Conservation (phyloP, 2,113 vertebrate genomes). For the Thalassoma bifasciatum region DNA sequence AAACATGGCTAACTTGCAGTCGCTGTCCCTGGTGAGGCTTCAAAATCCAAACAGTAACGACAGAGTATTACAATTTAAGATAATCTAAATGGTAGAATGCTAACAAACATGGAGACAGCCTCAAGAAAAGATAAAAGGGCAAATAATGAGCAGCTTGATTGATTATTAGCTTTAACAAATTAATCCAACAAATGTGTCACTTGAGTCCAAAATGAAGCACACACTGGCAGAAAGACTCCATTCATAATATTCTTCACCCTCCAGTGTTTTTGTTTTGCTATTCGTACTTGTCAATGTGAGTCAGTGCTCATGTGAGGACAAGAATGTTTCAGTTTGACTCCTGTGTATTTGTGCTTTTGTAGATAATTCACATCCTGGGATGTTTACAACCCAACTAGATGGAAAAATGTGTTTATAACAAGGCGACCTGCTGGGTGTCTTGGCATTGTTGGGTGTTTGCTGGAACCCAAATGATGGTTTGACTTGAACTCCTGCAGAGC, state of each 20-base stretch:
- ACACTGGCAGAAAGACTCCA: neutral
- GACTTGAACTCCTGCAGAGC: conserved; percentile 40
- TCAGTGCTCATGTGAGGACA: neutral
- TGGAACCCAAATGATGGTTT: conserved; percentile 1
- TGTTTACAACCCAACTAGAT: neutral
- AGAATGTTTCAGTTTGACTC: conserved; percentile 17
- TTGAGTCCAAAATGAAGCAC: too few relatives aligned
- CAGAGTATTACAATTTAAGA: too few relatives aligned
- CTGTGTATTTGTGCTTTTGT: neutral
- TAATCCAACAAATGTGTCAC: too few relatives aligned
- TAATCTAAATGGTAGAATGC: too few relatives aligned
- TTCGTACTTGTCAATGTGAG: neutral
- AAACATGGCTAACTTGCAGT: too few relatives aligned
- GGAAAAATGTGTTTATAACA: conserved; percentile 14
- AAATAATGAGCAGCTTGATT: too few relatives aligned
- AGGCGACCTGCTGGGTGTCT: conserved; percentile 31
- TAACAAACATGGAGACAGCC: too few relatives aligned
- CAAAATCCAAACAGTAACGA: too few relatives aligned
- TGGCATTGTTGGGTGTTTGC: neutral
- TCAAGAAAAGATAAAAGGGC: too few relatives aligned
- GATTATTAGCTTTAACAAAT: too few relatives aligned
- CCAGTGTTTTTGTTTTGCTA: neutral
- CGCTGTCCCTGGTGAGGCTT: too few relatives aligned
- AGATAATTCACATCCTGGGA: conserved; percentile 4
- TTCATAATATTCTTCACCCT: neutral